Base-by-base conservation (phyloP, 2,797 vertebrate species). In the Enoplosus armatus region DNA sequence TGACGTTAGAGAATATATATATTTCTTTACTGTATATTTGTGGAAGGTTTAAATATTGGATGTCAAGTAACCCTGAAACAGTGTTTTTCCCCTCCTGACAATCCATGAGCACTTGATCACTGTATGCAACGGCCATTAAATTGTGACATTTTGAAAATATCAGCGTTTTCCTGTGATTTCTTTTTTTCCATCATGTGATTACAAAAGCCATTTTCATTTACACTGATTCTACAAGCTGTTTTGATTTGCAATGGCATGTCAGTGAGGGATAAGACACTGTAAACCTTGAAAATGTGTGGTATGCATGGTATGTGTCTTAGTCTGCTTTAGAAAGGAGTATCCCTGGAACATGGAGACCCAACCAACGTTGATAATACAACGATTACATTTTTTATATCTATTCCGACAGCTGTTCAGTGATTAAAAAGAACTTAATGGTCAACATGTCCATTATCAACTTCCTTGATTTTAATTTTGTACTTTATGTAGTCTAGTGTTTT, bases 211-310 rank as follows among this genome's bases (percentile, higher is more conserved):
- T 74, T 75, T 55, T 72, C n/a, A 83, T 80, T 67, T 45, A 56
- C 48, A 47, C 15, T 1, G 33, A 77, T 72, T 87, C 37, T 39
- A 63, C 31, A 14, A 65, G 41, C 62, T 14, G 55, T 75, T 83
- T 75, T 62, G 37, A 84, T 75, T 82, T 89, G 72, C 55, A 58
- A 58, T 35, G 41, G 68, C 67, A 67, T 70, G n/a, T n/a, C n/a
- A n/a, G n/a, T n/a, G n/a, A n/a, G n/a, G n/a, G n/a, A n/a, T n/a
- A n/a, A n/a, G 75, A 64, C 66, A 64, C 27, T 26, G 73, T 59
- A 83, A 85, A 79, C 72, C 59, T 60, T 73, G 54, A 75, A 78
- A 65, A 88, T 80, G 64, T 79, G 67, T 27, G 80, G 87, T 63
- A 93, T 90, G 79, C 64, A 18, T 59, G 75, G 75, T 47, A 87